Conservation (phyloP, 2,797 vertebrate species). For the Cirrhinus molitorella region DNA sequence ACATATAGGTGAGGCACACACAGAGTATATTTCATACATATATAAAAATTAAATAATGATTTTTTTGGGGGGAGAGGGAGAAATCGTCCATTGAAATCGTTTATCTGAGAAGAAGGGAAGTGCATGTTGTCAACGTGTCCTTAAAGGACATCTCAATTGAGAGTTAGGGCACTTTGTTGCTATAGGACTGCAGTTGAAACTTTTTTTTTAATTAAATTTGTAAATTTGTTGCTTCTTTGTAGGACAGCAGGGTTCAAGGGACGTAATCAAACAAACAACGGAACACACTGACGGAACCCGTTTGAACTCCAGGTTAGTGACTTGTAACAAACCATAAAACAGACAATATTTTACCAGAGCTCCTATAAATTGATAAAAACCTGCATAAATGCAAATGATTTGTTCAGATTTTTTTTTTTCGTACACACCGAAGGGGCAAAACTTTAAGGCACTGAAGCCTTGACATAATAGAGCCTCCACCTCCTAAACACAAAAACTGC, state of each 20-base stretch:
- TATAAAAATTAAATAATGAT: constrained; percentile 77
- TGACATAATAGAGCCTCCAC: constrained; percentile 87
- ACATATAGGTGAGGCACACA: constrained; percentile 87
- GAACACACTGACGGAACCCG: constrained; percentile 68
- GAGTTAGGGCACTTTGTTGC: constrained; percentile 70
- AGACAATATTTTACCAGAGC: constrained; percentile 51
- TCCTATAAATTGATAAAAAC: constrained; percentile 52
- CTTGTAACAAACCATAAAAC: constrained; percentile 35
- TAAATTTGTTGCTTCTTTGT: constrained; percentile 71
- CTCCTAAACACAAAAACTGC: constrained; percentile 83
- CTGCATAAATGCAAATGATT: constrained; percentile 68
- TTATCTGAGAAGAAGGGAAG: constrained; percentile 76
- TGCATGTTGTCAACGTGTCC: constrained; percentile 80
- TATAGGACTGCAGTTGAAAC: constrained; percentile 71
- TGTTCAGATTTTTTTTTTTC: constrained; percentile 63
- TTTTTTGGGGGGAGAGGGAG: constrained; percentile 57
- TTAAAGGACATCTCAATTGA: constrained; percentile 74
- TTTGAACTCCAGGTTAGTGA: constrained; percentile 49
- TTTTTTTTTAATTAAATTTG: constrained; percentile 41
- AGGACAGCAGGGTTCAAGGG: constrained; percentile 62
- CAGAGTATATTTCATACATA: constrained; percentile 85
- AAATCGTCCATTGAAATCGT: constrained; percentile 70
- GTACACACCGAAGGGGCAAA: constrained; percentile 79
- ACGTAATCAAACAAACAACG: constrained; percentile 71
- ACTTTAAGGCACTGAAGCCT: constrained; percentile 87